Evolutionary conservation across 2,797 vertebrate genomes (phyloP).

Genomic region (Rhinatrema bivittatum): DNA sequence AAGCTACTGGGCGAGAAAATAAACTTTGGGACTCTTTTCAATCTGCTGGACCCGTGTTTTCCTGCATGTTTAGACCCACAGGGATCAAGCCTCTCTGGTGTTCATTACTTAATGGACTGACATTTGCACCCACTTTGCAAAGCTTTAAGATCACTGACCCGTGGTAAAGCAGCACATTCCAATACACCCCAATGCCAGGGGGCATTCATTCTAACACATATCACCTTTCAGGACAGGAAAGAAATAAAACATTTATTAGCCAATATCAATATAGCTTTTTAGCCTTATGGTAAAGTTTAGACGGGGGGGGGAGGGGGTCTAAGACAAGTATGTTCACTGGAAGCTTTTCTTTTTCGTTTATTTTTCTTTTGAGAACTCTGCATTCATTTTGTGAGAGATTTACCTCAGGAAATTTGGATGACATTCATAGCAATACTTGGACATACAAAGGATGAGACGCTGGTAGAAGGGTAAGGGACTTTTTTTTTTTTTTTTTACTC

Average conservation of each 20-base stretch:
- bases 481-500: too few relatives aligned
- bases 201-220: slow-evolving; percentile 34
- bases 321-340: too few relatives aligned
- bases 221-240: slow-evolving; percentile 31
- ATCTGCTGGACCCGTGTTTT: slow-evolving; percentile 14
- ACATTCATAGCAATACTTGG: too few relatives aligned
- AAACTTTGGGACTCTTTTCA: slow-evolving; percentile 25
- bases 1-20: slow-evolving; percentile 6
- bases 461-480: too few relatives aligned
- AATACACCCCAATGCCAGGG: slow-evolving; percentile 30
- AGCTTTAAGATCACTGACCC: slow-evolving; percentile 46
- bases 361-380: neutral
- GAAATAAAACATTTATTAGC: slow-evolving; percentile 22
- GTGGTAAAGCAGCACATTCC: slow-evolving; percentile 41
- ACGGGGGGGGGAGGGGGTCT: too few relatives aligned
- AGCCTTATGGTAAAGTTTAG: neutral
- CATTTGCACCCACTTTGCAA: slow-evolving; percentile 42
- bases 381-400: neutral
- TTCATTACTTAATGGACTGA: slow-evolving; percentile 36
- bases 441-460: too few relatives aligned
- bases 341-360: too few relatives aligned
- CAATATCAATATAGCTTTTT: slow-evolving; percentile 22
- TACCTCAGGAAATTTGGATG: too few relatives aligned
- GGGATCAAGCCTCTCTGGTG: slow-evolving; percentile 20
- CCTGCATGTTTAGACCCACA: slow-evolving; percentile 21